Evolutionary conservation across 2,113 vertebrate genomes (phyloP), one percentile per base, ranked within the genome.

Genomic region (Craseonycteris thonglongyai): DNA sequence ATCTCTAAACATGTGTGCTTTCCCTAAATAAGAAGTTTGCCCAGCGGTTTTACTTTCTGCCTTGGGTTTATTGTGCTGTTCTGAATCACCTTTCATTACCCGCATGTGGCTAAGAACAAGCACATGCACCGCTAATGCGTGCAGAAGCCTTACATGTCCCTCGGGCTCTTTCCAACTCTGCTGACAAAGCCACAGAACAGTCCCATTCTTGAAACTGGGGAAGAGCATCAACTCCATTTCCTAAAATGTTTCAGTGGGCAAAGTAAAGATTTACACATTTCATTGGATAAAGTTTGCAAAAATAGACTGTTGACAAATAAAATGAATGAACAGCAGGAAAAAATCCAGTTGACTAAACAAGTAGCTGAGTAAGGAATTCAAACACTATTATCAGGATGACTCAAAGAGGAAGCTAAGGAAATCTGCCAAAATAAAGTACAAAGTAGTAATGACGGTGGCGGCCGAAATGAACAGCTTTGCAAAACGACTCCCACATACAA

Each of bases 201-300:
- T 54, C 28, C 3, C 66, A 59, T 88, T 63, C 63, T 45, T 42
- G 35, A 75, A 88, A 81, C 30, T 54, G 9, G 51, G 5, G 6
- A 14, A 14, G 38, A 83, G n/a, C 26, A 26, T 24, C 5, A 19
- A 80, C 71, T 72, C 81, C 56, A 65, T 30, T 76, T 91, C 54
- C 88, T 95, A 85, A 93, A 85, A 47, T 21, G 30, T 71, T 80
- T 85, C 59, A 35, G 5, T 19, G 51, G 19, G 65, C 75, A 88
- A 81, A 96, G 82, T 80, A 88, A 81, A 96, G 82, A 71, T 68
- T 24, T 45, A 82, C 26, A 45, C 28, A 74, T 30, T 91, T 90
- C 42, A 69, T 9, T 86, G 72, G 22, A 22, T 68, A 49, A 69
- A 75, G n/a, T 51, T 28, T 6, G 26, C 51, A 75, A 49, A 94